Base-by-base conservation (phyloP, 1,140 invertebrate genomes). In the Aphelenchoides fujianensis region DNA sequence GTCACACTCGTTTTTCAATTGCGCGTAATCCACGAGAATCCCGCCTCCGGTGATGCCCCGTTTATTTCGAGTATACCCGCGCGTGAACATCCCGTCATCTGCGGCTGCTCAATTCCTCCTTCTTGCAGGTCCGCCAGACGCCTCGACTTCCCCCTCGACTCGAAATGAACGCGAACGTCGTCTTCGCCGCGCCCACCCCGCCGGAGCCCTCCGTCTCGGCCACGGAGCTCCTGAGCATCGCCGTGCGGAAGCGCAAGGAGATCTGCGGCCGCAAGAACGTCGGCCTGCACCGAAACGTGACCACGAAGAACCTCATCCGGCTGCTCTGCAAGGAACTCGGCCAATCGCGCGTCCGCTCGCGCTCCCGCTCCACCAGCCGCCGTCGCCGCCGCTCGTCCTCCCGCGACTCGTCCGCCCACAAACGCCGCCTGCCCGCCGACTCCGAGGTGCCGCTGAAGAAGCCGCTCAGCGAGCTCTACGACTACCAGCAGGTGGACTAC, bases 321-420 rank as follows among this genome's bases (percentile, higher is more conserved):
- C 55, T 7, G 19, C 55, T 59, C 7, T 59, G 55, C 55, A 59
- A 59, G 55, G 5, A 48, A 23, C 41, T 59, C 5, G 55, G 55
- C 7, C 23, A 16, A 48, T 48, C 41, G 41, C n/a, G n/a, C n/a
- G n/a, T n/a, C n/a, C n/a, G n/a, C n/a, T n/a, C n/a, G n/a, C n/a
- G n/a, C n/a, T n/a, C n/a, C n/a, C n/a, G n/a, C n/a, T n/a, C n/a
- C n/a, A n/a, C n/a, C 41, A 23, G 41, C 41, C 41, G 41, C 41
- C 12, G 23, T 48, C 41, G 41, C 23, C 41, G 41, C 41, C 41
- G 23, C 12, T n/a, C 41, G 41, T 48, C 23, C 12, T 48, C 23
- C 41, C 12, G 12, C 41, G 23, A 48, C n/a, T n/a, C n/a, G 41
- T 48, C 41, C 41, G 23, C 23, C 41, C 41, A 23, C 12, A 48